Evolutionary conservation across 2,797 vertebrate genomes (phyloP).

Genomic region (Pseudomugil tenellus): DNA sequence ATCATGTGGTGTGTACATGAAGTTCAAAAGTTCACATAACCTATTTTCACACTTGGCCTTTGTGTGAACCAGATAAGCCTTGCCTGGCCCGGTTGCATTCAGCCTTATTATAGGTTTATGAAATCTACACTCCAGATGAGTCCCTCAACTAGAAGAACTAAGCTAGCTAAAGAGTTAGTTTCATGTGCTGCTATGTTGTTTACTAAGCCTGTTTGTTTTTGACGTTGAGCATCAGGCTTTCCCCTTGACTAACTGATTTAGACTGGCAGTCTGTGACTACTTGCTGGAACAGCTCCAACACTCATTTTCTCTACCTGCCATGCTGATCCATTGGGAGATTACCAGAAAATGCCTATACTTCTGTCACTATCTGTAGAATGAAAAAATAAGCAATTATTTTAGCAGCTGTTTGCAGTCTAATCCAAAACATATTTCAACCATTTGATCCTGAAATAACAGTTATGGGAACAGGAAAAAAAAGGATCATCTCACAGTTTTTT

Average conservation of each 20-base stretch:
- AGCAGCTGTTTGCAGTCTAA: not conserved
- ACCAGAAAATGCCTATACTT: too few relatives aligned
- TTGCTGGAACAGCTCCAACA: not conserved
- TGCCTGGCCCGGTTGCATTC: not conserved
- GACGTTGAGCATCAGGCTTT: not conserved
- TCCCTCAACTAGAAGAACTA: not conserved
- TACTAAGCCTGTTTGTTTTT: conserved; percentile 1
- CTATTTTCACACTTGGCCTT: conserved; percentile 21
- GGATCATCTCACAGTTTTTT: too few relatives aligned
- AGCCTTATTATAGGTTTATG: conserved; percentile 11
- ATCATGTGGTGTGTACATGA: conserved; percentile 17
- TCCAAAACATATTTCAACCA: not conserved
- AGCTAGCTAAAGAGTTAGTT: not conserved
- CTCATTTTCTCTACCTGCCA: not conserved
- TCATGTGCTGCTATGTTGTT: not conserved
- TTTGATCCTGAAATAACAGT: not conserved
- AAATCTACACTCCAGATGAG: conserved; percentile 7
- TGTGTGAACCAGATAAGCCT: conserved; percentile 34
- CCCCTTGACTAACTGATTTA: not conserved
- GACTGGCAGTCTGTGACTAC: not conserved
- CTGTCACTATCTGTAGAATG: not conserved
- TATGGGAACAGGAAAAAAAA: not conserved
- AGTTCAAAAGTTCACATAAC: conserved; percentile 23
- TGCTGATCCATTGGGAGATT: not conserved
- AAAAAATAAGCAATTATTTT: not conserved